Evolutionary conservation across 2,113 vertebrate genomes (phyloP), one percentile per base, ranked within the genome.

Genomic region (Sisor rabdophorus): DNA sequence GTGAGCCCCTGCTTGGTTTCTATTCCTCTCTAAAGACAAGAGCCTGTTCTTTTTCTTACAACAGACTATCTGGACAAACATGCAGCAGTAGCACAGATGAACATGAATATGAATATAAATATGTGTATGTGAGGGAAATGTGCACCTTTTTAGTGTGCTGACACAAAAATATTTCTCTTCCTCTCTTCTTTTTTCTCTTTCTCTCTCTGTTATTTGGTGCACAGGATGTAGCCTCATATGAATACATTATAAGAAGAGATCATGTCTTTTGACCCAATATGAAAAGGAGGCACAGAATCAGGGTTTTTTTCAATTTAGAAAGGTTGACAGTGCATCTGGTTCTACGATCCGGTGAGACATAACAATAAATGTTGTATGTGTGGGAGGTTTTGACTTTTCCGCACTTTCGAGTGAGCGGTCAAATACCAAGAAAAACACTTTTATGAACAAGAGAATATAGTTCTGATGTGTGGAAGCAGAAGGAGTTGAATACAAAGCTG

Each of bases 91-190:
- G 81, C 74, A 79, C 81, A 82, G 77, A 82, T 82, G 81, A 79
- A 64, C 74, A 82, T 82, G 78, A 82, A 82, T 82, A 79, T 82
- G 67, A 79, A 82, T 82, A 30, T 76, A 70, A 63, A 52, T 70
- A 40, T 77, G 75, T 69, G 65, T 50, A 54, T 79, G 73, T 58
- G 44, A 44, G 64, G 50, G 69, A 75, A 55, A 69, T 32, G 24
- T 54, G 56, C 52, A 73, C 60, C 64, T 59, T 70, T 56, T 50
- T 44, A 60, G 4, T 32, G 19, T 48, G 65, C 44, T 44, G 44
- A 55, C 36, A 30, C 65, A 59, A 77, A 36, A 44, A 11, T 69
- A 4, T 15, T 11, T 32, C 55, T 12, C 16, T 11, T 32, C 55
- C 8, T 17, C 44, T 17, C 55, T 16, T 36, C 61, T 67, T 20